phyloP scores from a whole-genome alignment of 2,113 vertebrate species.

The Tragelaphus strepsiceros region DNA sequence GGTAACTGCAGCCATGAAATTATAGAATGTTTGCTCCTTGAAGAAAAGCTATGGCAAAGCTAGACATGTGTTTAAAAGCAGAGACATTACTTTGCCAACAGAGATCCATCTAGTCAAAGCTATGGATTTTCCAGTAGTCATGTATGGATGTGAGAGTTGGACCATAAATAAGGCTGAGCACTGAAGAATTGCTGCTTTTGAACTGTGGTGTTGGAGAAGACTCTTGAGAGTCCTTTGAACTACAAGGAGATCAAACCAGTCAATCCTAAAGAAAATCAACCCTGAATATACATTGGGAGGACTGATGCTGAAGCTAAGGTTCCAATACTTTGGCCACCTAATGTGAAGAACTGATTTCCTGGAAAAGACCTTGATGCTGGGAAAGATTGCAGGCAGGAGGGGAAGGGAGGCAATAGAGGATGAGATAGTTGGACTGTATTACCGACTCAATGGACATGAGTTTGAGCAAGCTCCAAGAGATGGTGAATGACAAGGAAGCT shows the following conservation, averaged over 20 bases:
- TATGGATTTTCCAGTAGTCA: neutral
- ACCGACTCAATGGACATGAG: neutral
- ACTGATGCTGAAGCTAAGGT: neutral
- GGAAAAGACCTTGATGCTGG: neutral
- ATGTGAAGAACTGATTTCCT: neutral
- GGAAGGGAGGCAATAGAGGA: neutral
- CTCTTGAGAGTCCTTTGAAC: neutral
- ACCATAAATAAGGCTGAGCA: neutral
- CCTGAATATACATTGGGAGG: neutral
- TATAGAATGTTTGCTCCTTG: neutral
- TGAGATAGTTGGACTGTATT: neutral
- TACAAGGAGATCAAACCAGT: neutral
- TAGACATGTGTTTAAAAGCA: neutral
- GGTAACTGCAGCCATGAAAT: neutral
- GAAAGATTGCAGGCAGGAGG: neutral
- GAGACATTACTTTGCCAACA: neutral
- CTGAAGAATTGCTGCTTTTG: neutral
- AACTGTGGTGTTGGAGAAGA: neutral
- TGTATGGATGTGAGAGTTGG: neutral
- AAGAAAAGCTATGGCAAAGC: neutral
- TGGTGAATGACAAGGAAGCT: neutral
- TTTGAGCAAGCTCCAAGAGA: neutral
- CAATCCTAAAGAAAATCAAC: neutral
- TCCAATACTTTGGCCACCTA: neutral
- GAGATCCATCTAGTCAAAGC: neutral